Conservation (phyloP, 64 coral and sea anemone genomes). For the Platygyra sinensis region DNA sequence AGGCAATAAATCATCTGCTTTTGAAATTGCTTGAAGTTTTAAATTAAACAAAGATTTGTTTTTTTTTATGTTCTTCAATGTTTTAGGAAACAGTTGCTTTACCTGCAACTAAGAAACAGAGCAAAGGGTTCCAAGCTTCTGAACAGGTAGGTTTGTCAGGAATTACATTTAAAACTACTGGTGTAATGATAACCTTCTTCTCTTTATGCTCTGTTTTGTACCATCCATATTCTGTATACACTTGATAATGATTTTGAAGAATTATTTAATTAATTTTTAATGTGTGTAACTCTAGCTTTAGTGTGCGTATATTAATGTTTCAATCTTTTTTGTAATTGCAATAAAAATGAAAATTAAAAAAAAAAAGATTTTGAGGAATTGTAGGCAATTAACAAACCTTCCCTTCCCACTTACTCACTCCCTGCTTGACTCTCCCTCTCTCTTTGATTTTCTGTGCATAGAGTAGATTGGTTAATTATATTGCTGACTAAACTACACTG, state of each 20-base stretch:
- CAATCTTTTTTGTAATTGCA: too few relatives aligned
- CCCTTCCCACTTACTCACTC: not conserved
- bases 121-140: slow-evolving; percentile 78
- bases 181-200: too few relatives aligned
- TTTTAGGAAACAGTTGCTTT: slow-evolving; percentile 88
- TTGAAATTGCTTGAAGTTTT: not conserved
- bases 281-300: too few relatives aligned
- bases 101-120: slow-evolving; percentile 81
- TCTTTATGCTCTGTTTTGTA: not conserved
- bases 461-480: not conserved
- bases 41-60: not conserved
- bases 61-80: not conserved
- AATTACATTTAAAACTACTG: not conserved
- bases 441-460: not conserved
- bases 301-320: too few relatives aligned
- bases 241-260: too few relatives aligned
- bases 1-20: too few relatives aligned
- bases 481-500: too few relatives aligned
- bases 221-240: not conserved
- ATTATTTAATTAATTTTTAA: too few relatives aligned
- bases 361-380: too few relatives aligned
- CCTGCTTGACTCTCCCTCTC: not conserved
- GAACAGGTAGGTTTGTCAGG: slow-evolving; percentile 54
- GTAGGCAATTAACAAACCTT: too few relatives aligned
- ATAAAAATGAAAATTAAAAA: too few relatives aligned